A percentile compares a stretch with the other conserved stretches of the same genome.
Evolutionary conservation across 2,113 vertebrate species (phyloP).

Genomic region (Abramis brama): DNA sequence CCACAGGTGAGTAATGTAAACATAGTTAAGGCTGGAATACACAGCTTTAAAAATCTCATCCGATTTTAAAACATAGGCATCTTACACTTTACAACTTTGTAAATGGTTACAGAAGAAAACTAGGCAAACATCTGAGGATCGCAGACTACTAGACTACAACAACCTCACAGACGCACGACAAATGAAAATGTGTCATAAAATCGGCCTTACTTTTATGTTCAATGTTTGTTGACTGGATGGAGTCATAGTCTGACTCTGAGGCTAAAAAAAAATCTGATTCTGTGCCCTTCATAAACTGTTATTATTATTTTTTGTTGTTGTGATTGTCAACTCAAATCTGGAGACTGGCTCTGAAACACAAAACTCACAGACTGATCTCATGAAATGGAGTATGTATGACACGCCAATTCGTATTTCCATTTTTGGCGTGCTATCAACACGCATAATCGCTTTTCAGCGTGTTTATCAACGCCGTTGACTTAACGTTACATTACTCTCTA

Average conservation of each 20-base stretch:
- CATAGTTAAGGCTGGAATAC: neutral
- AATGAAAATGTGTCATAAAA: neutral
- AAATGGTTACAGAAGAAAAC: neutral
- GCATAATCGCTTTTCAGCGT: too few relatives aligned
- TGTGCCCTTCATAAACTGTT: too few relatives aligned
- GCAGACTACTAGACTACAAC: too few relatives aligned
- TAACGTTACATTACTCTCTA: too few relatives aligned
- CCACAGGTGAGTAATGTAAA: conserved; percentile 82
- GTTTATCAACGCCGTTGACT: too few relatives aligned
- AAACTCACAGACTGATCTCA: too few relatives aligned
- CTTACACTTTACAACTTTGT: neutral
- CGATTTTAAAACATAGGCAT: neutral
- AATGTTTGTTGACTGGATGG: neutral
- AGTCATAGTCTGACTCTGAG: neutral
- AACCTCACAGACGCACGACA: too few relatives aligned
- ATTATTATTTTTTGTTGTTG: neutral
- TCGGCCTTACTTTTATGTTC: neutral
- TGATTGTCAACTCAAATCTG: neutral
- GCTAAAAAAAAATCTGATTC: too few relatives aligned
- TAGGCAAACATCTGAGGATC: too few relatives aligned
- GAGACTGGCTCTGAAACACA: neutral
- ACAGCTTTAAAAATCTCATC: neutral
- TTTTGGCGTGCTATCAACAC: too few relatives aligned
- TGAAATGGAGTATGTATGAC: too few relatives aligned
- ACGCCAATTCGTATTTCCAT: too few relatives aligned